Percentiles rank a stretch among this genome's conserved stretches.
Conservation (phyloP, 2,113 vertebrate genomes). For the Oreochromis spilurus region DNA sequence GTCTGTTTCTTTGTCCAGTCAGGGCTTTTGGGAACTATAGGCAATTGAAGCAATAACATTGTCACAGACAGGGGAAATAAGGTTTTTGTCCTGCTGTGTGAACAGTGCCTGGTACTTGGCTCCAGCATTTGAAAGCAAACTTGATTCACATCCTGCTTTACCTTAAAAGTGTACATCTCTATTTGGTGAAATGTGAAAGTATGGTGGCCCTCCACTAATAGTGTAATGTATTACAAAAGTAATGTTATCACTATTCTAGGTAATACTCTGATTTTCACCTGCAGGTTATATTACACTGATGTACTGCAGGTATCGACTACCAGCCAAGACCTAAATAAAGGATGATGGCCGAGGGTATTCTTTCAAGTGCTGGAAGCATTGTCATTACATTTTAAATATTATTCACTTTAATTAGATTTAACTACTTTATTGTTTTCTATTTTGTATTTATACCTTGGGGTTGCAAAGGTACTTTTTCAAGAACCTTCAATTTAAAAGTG, state of each 20-base stretch:
- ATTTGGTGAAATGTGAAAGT: not conserved
- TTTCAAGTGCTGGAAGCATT: not conserved
- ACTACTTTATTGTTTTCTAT: not conserved
- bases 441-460: not conserved
- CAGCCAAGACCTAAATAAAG: not conserved
- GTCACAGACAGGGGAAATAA: not conserved
- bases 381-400: not conserved
- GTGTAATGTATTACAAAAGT: not conserved
- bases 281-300: not conserved
- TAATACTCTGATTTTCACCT: not conserved
- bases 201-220: not conserved
- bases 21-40: slow-evolving; percentile 2
- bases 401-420: not conserved
- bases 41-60: slow-evolving; percentile 13
- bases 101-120: not conserved
- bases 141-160: not conserved
- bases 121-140: not conserved
- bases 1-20: slow-evolving; percentile 16
- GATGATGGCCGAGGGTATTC: not conserved
- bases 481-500: not conserved
- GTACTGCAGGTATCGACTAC: not conserved
- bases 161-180: not conserved
- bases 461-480: not conserved
- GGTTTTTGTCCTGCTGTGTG: not conserved
- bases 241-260: not conserved